phyloP scores from a whole-genome alignment of 1,140 invertebrate genomes.

The Lanistes nyassanus region DNA sequence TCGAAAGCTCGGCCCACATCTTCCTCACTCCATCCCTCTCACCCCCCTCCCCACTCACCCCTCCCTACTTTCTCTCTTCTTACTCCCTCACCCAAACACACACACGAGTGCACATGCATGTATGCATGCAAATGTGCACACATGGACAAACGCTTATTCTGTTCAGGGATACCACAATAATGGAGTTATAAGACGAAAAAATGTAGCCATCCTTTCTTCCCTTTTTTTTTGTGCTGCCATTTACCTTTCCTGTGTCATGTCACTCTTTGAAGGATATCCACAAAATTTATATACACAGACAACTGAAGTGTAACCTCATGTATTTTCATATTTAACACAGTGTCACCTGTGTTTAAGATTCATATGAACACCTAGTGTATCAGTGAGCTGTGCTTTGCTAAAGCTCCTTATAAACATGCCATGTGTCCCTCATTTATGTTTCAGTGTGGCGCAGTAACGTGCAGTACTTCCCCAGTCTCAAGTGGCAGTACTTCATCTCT shows the following conservation, averaged over 20 bases:
- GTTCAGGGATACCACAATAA: background rate
- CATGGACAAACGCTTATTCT: background rate
- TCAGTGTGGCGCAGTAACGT: conserved; percentile 69
- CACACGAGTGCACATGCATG: background rate
- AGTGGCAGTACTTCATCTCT: conserved; percentile 73
- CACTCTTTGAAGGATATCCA: no score
- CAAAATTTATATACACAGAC: no score
- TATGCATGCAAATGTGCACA: background rate
- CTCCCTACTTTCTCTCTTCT: background rate
- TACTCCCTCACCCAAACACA: background rate
- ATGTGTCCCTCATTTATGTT: conserved; percentile 35
- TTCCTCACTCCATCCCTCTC: background rate
- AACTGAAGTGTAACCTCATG: no score
- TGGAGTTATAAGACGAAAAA: background rate
- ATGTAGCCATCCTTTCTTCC: background rate
- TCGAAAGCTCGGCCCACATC: no score
- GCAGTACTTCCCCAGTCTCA: conserved; percentile 67
- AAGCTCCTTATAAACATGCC: conserved; percentile 18
- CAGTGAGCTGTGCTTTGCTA: no score
- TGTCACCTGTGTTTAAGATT: no score
- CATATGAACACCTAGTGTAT: no score
- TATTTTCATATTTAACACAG: no score
- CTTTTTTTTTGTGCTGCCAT: background rate
- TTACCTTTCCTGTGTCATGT: background rate
- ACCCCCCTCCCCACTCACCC: background rate